These are phyloP conservation scores for Noctua comes DNA, from an alignment of 2,888 invertebrate species.

Conservation along the genomic window DNA sequence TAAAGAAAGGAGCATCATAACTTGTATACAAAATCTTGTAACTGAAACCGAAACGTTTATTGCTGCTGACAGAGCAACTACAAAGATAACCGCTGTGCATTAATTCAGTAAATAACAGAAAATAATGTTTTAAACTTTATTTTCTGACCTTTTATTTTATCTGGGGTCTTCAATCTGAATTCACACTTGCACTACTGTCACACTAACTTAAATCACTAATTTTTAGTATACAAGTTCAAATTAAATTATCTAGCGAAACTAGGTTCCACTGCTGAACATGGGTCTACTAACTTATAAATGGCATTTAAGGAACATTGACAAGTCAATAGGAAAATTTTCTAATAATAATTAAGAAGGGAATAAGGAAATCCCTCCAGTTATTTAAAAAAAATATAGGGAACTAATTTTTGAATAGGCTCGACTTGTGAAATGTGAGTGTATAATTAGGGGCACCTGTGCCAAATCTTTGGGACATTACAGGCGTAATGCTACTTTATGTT, in stretches of 20 bases:
- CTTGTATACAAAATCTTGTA: no score
- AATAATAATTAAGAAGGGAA: background rate
- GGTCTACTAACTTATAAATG: background rate
- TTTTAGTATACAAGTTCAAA: background rate
- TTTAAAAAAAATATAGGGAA: background rate
- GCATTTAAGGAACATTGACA: background rate
- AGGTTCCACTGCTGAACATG: background rate
- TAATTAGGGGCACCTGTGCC: background rate
- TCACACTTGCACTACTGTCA: background rate
- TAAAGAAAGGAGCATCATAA: background rate
- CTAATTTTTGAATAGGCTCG: background rate
- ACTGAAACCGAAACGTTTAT: background rate
- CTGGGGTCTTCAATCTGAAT: background rate
- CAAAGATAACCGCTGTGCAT: no score
- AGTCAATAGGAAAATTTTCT: background rate
- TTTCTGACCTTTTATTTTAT: no score
- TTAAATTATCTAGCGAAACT: background rate
- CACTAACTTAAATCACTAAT: conserved; percentile 13
- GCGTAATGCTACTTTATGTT: background rate
- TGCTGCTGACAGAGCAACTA: no score
- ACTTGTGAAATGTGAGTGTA: background rate
- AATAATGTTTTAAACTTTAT: no score
- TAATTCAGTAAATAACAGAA: no score
- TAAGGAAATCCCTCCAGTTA: background rate
- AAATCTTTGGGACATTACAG: background rate